Base-by-base conservation (phyloP, 1,140 invertebrate species). In the Drosophila setifemur region DNA sequence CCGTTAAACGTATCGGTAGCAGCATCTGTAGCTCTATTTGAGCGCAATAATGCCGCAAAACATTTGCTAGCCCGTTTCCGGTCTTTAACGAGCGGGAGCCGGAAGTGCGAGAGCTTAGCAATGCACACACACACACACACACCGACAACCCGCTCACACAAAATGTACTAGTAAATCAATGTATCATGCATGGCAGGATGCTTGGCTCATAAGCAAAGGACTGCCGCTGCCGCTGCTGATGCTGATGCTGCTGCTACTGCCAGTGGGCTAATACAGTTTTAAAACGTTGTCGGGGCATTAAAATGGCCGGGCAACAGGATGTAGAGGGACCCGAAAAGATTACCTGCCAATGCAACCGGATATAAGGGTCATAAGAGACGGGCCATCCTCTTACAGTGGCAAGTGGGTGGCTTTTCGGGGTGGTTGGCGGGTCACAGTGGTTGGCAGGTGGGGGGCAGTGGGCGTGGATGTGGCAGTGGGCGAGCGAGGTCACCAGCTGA, bases 321-420 rank as follows among this genome's bases (percentile, higher is more conserved):
- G 68, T 60, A 75, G 37, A 57, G 54, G 40, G 54, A 67, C 50
- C 66, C 79, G 50, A 74, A 86, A 83, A 85, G 79, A 83, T 83
- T 83, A 83, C 79, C 79, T 83, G 81, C 64, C 79, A 83, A 83
- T 83, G 79, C 79, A 83, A 83, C 79, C 79, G 79, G 79, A 83
- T 83, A 83, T 83, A 74, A 74, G 49, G 54, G 64, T 57, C 43
- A 75, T 61, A 69, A 71, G 68, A 78, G 61, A 72, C 71, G 68
- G 69, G 26, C 40, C 60, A 64, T 48, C 58, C 58, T 64, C 61
- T 64, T 64, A 29, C 40, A 35, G 8, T 11, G 39, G 19, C 31
- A 39, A 55, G n/a, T 14, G 55, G 55, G 39, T 52, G 35, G 57
- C 23, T 21, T 31, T 11, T 52, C 31, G 28, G 45, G 19, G 19